Evolutionary conservation across 2,888 invertebrate genomes (phyloP).

Genomic region (Pilophorus perplexus): DNA sequence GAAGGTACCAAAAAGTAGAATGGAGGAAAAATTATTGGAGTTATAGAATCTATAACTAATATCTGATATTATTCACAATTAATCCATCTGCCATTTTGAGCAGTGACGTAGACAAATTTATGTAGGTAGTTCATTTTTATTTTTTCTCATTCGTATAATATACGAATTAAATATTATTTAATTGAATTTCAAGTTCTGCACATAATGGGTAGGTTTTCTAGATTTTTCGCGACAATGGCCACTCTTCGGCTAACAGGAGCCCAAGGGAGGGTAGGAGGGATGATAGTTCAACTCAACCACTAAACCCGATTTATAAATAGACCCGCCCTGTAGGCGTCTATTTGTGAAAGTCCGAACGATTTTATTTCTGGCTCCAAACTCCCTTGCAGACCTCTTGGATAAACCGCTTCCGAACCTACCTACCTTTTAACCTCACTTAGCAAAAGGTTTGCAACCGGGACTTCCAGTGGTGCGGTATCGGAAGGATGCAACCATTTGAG

Average conservation of each 20-base stretch:
- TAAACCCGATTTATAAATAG: slow-evolving; percentile 31
- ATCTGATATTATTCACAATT: too few species aligned
- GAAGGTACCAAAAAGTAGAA: too few species aligned
- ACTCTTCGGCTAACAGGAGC: background rate
- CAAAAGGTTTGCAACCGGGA: background rate
- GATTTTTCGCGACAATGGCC: slow-evolving; percentile 7
- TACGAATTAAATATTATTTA: too few species aligned
- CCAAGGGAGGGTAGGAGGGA: background rate
- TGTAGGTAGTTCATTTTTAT: too few species aligned
- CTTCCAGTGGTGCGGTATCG: too few species aligned
- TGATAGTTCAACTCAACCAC: slow-evolving; percentile 12
- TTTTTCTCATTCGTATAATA: too few species aligned
- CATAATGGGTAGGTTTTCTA: too few species aligned
- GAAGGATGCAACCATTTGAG: background rate
- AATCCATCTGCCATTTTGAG: too few species aligned
- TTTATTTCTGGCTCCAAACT: slow-evolving; percentile 30
- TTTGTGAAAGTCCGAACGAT: slow-evolving; percentile 37
- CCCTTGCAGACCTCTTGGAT: slow-evolving; percentile 24
- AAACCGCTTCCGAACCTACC: slow-evolving; percentile 13
- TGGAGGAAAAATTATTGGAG: too few species aligned
- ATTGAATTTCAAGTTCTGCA: too few species aligned
- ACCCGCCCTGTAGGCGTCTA: slow-evolving; percentile 35
- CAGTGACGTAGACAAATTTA: too few species aligned
- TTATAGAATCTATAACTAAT: too few species aligned
- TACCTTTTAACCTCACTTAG: slow-evolving; percentile 20